These are phyloP conservation scores for Metallyticus violacea DNA, from an alignment of 2,888 invertebrate species.

Conservation along the genomic window DNA sequence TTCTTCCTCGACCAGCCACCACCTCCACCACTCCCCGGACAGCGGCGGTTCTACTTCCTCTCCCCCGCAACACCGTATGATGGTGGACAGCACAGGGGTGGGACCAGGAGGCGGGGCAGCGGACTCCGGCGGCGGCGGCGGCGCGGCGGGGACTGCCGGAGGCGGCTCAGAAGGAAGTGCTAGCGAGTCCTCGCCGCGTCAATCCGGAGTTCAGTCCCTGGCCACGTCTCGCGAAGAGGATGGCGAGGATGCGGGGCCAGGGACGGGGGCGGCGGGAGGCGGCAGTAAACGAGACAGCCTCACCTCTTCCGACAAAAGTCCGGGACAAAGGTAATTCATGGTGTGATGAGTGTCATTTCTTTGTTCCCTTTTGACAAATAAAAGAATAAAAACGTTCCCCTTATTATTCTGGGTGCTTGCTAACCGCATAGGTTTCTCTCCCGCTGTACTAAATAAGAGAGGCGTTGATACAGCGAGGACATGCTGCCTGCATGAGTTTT, in stretches of 20 bases:
- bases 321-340: slow-evolving; percentile 60
- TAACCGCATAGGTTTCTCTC: too few species aligned
- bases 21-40: slow-evolving; percentile 7
- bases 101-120: slow-evolving; percentile 36
- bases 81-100: slow-evolving; percentile 42
- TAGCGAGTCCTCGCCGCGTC: slow-evolving; percentile 17
- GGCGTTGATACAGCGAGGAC: too few species aligned
- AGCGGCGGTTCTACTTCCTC: slow-evolving; percentile 2
- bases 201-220: slow-evolving; percentile 50
- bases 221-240: slow-evolving; percentile 67
- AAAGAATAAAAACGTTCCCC: not conserved
- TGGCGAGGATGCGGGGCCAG: slow-evolving; percentile 40
- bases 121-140: not conserved
- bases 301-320: slow-evolving; percentile 68
- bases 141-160: not conserved
- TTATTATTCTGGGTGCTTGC: too few species aligned
- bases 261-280: slow-evolving; percentile 33
- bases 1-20: slow-evolving; percentile 27
- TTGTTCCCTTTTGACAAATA: not conserved
- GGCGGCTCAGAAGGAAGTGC: slow-evolving; percentile 7
- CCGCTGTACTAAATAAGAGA: too few species aligned
- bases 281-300: slow-evolving; percentile 39
- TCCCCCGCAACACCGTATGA: slow-evolving; percentile 34
- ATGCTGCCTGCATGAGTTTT: too few species aligned
- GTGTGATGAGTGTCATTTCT: not conserved